Conservation (phyloP, 2,888 invertebrate species). For the Limnephilus rhombicus region DNA sequence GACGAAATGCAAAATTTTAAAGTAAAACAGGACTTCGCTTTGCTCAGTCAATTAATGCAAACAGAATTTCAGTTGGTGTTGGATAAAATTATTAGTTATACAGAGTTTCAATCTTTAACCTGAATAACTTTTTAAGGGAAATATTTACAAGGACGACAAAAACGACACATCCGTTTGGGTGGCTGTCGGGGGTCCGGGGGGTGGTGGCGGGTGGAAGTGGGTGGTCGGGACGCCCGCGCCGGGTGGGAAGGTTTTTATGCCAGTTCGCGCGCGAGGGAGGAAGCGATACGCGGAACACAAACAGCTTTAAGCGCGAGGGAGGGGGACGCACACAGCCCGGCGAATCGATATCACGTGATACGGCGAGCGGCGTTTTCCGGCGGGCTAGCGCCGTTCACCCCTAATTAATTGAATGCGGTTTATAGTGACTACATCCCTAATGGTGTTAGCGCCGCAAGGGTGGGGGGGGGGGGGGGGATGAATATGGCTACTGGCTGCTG, state of each 20-base stretch:
- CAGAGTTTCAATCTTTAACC: neutral
- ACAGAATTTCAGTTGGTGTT: no score
- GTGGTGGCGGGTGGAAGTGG: neutral
- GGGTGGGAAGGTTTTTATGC: slow-evolving; percentile 31
- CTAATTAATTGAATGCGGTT: slow-evolving; percentile 56
- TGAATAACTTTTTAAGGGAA: neutral
- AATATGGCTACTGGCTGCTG: slow-evolving; percentile 7
- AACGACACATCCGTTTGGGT: slow-evolving; percentile 27
- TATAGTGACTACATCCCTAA: slow-evolving; percentile 51
- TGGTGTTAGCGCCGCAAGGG: slow-evolving; percentile 42
- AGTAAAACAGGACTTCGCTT: no score
- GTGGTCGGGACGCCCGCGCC: neutral
- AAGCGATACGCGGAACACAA: neutral
- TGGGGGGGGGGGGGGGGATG: neutral
- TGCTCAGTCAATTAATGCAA: no score
- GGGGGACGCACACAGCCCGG: slow-evolving; percentile 6
- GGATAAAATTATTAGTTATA: neutral
- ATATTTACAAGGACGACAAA: neutral
- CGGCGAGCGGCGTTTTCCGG: slow-evolving; percentile 47
- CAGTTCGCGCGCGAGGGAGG: slow-evolving; percentile 29
- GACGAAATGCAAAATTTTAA: no score
- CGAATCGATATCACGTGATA: slow-evolving; percentile 54
- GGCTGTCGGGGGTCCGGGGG: neutral
- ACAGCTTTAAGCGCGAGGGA: neutral
- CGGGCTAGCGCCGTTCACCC: slow-evolving; percentile 34